Conservation (phyloP, 2,888 invertebrate species). For the Hofmannophila pseudospretella region DNA sequence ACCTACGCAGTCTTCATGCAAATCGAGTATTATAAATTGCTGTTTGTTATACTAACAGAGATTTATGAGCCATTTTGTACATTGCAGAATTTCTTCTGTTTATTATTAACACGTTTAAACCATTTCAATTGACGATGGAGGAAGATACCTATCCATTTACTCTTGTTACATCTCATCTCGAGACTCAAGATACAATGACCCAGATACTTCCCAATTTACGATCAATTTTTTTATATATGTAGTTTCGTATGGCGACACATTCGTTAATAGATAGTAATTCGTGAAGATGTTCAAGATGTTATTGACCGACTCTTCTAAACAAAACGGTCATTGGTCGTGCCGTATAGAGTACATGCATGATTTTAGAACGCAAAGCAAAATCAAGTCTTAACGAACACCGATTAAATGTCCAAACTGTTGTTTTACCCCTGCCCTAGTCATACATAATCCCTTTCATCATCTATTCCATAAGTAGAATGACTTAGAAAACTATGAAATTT, state of each 20-base stretch:
- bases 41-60: no score
- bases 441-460: no score
- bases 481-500: no score
- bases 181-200: constrained; percentile 40
- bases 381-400: no score
- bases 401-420: no score
- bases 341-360: constrained; percentile 9
- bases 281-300: constrained; percentile 33
- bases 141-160: neutral
- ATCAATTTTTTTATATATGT: constrained; percentile 32
- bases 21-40: no score
- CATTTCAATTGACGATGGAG: neutral
- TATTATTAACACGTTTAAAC: no score
- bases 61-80: neutral
- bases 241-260: constrained; percentile 30
- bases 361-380: no score
- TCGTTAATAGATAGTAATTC: constrained; percentile 35
- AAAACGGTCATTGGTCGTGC: constrained; percentile 15
- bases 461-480: no score
- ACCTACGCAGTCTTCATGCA: no score
- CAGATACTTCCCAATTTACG: constrained; percentile 44
- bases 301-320: constrained; percentile 43
- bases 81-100: neutral
- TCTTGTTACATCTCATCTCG: neutral
- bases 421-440: no score